A percentile compares a stretch with the other conserved stretches of the same genome.
Conservation (phyloP, 2,797 vertebrate genomes). For the Poeciliopsis infans region DNA sequence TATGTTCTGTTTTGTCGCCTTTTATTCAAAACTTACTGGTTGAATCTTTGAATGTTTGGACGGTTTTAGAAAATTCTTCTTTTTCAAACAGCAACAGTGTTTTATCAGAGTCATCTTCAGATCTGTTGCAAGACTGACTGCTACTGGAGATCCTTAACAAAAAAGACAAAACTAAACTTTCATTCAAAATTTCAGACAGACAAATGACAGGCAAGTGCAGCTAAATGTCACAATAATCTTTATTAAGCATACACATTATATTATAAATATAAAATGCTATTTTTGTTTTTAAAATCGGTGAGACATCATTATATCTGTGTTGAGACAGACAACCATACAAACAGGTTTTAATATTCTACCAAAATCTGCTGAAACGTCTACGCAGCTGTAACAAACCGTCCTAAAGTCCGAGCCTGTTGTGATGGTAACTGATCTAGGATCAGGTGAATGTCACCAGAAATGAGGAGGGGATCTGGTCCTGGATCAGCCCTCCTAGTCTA, state of each 20-base stretch:
- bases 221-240: constrained; percentile 87
- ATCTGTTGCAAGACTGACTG: not conserved
- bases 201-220: constrained; percentile 38
- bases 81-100: not conserved
- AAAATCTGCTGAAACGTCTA: constrained; percentile 89
- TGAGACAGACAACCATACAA: constrained; percentile 87
- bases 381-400: constrained; percentile 91
- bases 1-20: too few relatives aligned
- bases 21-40: not conserved
- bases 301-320: constrained; percentile 90
- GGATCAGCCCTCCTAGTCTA: constrained; percentile 66
- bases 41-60: not conserved
- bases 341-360: constrained; percentile 87
- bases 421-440: constrained; percentile 60
- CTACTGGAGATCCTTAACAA: not conserved
- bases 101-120: not conserved
- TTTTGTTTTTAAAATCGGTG: constrained; percentile 87
- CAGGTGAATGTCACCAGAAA: constrained; percentile 56
- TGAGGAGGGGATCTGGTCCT: constrained; percentile 62
- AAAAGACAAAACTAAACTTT: not conserved
- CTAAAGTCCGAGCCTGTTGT: constrained; percentile 83
- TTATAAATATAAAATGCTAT: constrained; percentile 91
- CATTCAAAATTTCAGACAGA: not conserved
- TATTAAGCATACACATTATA: constrained; percentile 89
- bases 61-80: not conserved